Evolutionary conservation across 2,797 vertebrate genomes (phyloP), one percentile per base, ranked within the genome.

Genomic region (Poecile montanus): DNA sequence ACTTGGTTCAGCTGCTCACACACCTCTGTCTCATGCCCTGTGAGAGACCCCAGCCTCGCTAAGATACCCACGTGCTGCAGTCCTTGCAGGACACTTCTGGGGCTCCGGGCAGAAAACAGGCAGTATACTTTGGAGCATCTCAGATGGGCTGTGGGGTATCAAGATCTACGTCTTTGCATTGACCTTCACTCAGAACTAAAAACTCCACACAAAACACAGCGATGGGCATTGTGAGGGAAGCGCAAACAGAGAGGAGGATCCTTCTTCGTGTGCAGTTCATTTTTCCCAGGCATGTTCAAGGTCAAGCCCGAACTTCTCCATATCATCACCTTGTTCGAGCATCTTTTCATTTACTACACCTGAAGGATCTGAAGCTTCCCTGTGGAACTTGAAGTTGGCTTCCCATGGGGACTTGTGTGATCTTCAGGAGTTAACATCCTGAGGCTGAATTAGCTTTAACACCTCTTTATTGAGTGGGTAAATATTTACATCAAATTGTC

Each of bases 401-500:
- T 92, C 81, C 66, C 74, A 8, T 9, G 72, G 61, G 81, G 88
- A 51, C 42, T 42, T 38, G 66, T 81, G 63, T 82, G 78, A 95
- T 85, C 82, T 91, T 79, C 60, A 91, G 82, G 79, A 89, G 60
- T 95, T 89, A 92, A 94, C 73, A 94, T 91, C 96, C 93, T 91
- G 93, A 78, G 77, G 73, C 89, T 13, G 76, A 95, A 91, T 86
- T 50, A 85, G 36, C 82, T 94, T 91, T 78, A 96, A 76, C 96
- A 93, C 94, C 93, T 96, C 95, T 76, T 95, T 56, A 71, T 84
- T 76, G 92, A 40, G 42, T 26, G 60, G 45, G 76, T 96, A 97
- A 97, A 95, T 95, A 96, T 97, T 96, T 97, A 94, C 71, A 79
- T 70, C 45, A 15, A 88, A 74, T 94, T 89, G 94, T 93, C 81